These are phyloP conservation scores for Petrolisthes manimaculis DNA, from an alignment of 2,888 invertebrate species.

Conservation along the genomic window DNA sequence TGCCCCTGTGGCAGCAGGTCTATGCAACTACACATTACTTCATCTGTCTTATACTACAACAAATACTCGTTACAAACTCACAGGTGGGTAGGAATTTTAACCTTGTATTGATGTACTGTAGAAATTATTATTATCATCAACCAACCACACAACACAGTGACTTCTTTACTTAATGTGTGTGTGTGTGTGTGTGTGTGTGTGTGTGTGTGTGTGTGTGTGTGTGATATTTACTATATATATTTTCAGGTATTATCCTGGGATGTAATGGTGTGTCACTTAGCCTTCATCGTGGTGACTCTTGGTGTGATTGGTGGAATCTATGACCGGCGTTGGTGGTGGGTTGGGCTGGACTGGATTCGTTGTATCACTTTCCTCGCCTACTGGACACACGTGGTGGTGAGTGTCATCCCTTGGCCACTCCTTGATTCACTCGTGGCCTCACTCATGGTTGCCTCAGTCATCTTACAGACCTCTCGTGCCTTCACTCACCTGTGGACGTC, in stretches of 20 bases:
- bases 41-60: slow-evolving; percentile 72
- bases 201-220: too few species aligned
- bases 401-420: background rate
- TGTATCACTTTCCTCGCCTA: slow-evolving; percentile 22
- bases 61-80: background rate
- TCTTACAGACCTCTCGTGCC: background rate
- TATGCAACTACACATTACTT: slow-evolving; percentile 79
- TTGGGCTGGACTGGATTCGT: slow-evolving; percentile 16
- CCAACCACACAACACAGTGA: too few species aligned
- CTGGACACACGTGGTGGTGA: background rate
- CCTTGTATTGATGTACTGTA: too few species aligned
- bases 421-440: background rate
- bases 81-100: too few species aligned
- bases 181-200: too few species aligned
- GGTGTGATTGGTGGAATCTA: slow-evolving; percentile 33
- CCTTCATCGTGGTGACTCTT: slow-evolving; percentile 30
- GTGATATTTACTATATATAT: background rate
- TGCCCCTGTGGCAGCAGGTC: slow-evolving; percentile 78
- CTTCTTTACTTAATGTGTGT: too few species aligned
- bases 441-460: background rate
- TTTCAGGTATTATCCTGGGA: slow-evolving; percentile 20
- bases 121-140: too few species aligned
- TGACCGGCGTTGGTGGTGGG: slow-evolving; percentile 35
- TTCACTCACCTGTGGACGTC: too few species aligned
- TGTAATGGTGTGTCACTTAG: background rate